Evolutionary conservation across 1,140 invertebrate species (phyloP).

Genomic region (Ooceraea biroi): DNA sequence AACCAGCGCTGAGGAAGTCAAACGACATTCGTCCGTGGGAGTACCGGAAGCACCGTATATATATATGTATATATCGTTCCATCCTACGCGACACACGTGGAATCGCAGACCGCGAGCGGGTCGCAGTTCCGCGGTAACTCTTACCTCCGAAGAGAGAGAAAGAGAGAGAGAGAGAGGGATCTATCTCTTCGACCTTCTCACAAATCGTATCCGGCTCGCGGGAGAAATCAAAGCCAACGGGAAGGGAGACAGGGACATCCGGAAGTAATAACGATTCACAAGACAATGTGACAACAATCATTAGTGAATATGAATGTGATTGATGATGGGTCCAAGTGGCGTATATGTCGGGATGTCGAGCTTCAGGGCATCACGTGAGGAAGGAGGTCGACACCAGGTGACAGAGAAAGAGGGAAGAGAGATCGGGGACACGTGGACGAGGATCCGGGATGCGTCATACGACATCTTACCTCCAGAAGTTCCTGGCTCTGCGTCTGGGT

Average conservation of each 20-base stretch:
- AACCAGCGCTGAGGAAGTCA: conserved; percentile 20
- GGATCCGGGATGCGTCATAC: conserved; percentile 71
- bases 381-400: conserved; percentile 21
- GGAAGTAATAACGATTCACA: conserved; percentile 62
- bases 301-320: conserved; percentile 69
- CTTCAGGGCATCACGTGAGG: conserved; percentile 49
- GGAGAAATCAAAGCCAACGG: conserved; percentile 11
- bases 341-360: conserved; percentile 49
- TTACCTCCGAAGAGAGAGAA: conserved; percentile 43
- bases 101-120: conserved; percentile 11
- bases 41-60: conserved; percentile 22
- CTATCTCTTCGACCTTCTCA: conserved; percentile 51
- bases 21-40: conserved; percentile 8
- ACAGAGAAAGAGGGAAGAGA: background rate
- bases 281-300: conserved; percentile 66
- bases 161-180: conserved; percentile 9
- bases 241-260: conserved; percentile 5
- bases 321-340: conserved; percentile 67
- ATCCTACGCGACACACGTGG: conserved; percentile 25
- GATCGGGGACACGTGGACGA: background rate
- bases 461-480: conserved; percentile 85
- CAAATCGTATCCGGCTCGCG: conserved; percentile 26
- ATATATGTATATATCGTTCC: conserved; percentile 26
- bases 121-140: conserved; percentile 17
- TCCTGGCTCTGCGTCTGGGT: conserved; percentile 84